These are phyloP conservation scores for Leptogaster cylindrica DNA, from an alignment of 2,888 invertebrate species.

Conservation along the genomic window DNA sequence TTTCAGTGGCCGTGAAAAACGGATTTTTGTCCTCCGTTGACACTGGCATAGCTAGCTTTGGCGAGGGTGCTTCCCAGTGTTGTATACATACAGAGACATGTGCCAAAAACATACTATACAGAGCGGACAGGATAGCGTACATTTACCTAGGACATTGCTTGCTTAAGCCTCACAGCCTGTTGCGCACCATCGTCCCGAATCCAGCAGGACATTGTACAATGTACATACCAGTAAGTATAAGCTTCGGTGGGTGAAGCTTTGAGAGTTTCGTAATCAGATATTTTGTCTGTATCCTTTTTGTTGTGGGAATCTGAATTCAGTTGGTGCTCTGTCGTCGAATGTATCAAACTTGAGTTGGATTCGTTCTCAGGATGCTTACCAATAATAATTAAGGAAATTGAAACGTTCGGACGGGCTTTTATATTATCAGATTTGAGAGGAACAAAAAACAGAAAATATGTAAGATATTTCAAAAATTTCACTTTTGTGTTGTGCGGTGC, in stretches of 20 bases:
- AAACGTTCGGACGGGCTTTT: background rate
- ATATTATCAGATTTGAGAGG: background rate
- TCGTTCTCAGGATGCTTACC: background rate
- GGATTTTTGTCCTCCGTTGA: constrained; percentile 15
- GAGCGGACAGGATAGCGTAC: background rate
- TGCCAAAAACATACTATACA: background rate
- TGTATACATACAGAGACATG: too few species aligned
- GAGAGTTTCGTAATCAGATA: constrained; percentile 2
- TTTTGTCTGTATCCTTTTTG: background rate
- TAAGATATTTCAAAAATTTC: too few species aligned
- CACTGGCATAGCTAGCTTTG: too few species aligned
- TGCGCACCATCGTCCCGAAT: constrained; percentile 7
- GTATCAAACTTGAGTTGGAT: background rate
- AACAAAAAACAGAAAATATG: too few species aligned
- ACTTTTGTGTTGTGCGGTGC: too few species aligned
- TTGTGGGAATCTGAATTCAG: background rate
- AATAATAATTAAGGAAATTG: background rate
- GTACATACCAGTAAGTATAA: background rate
- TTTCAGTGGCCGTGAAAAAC: constrained; percentile 21
- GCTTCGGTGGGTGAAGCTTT: background rate
- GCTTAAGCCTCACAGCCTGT: constrained; percentile 26
- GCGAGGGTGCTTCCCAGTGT: too few species aligned
- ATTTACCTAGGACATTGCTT: background rate
- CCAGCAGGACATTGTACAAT: background rate
- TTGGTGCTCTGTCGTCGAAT: constrained; percentile 4